These are phyloP conservation scores for Dryomyza anilis DNA, from an alignment of 2,888 invertebrate species.

Conservation along the genomic window DNA sequence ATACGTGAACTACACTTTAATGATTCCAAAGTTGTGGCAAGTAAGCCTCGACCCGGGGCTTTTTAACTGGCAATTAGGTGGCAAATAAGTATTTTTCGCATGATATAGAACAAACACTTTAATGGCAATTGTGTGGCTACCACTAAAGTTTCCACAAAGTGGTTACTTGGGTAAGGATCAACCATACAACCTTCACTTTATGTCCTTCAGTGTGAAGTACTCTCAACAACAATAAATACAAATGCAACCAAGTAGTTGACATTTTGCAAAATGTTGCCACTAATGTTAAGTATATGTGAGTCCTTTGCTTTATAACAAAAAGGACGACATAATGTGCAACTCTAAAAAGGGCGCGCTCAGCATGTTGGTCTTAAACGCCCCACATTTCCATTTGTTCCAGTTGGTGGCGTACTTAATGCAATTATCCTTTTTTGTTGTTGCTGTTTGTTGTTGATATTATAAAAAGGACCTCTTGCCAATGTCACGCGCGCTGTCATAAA, in stretches of 20 bases:
- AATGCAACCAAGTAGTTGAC: neutral
- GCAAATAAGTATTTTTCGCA: too few species aligned
- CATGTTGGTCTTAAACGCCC: neutral
- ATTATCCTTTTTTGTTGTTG: constrained; percentile 11
- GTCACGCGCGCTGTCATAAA: constrained; percentile 7
- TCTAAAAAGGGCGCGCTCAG: neutral
- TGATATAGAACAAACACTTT: too few species aligned
- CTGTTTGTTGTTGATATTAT: too few species aligned
- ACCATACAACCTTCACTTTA: neutral
- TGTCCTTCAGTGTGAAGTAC: neutral
- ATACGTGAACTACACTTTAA: too few species aligned
- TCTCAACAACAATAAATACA: neutral
- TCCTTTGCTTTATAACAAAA: neutral
- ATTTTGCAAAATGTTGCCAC: neutral
- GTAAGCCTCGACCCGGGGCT: too few species aligned
- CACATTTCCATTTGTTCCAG: constrained; percentile 9
- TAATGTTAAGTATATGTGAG: neutral
- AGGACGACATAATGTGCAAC: neutral
- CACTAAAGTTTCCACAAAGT: too few species aligned
- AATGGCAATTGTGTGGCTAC: too few species aligned
- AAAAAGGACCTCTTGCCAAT: too few species aligned
- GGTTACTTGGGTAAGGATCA: too few species aligned
- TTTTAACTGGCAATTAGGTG: too few species aligned
- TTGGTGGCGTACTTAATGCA: constrained; percentile 8
- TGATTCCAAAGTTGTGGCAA: too few species aligned